These are phyloP conservation scores for Cinclus mexicanus DNA, from an alignment of 2,113 vertebrate species.

Conservation along the genomic window DNA sequence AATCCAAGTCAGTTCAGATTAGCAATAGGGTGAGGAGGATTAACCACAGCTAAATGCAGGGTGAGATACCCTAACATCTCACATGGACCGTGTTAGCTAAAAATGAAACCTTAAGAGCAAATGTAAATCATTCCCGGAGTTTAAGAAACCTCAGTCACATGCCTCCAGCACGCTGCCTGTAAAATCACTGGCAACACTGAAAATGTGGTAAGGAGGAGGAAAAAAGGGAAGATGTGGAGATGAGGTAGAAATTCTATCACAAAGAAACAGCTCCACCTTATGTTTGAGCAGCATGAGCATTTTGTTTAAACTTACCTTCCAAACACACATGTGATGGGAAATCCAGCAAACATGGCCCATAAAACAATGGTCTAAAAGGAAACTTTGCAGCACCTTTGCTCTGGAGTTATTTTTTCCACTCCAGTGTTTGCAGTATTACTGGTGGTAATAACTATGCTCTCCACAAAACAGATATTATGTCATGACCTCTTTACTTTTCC, in stretches of 20 bases:
- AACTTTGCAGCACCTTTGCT: neutral
- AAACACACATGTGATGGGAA: neutral
- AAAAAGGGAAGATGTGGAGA: neutral
- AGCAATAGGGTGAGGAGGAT: neutral
- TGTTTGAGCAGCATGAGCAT: neutral
- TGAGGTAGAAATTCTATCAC: neutral
- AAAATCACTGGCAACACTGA: neutral
- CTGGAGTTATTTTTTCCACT: constrained; percentile 21
- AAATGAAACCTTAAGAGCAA: neutral
- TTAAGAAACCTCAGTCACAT: neutral
- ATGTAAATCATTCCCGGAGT: neutral
- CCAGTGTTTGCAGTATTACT: neutral
- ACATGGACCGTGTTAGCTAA: neutral
- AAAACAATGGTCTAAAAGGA: neutral
- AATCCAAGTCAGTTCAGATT: neutral
- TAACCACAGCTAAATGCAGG: neutral
- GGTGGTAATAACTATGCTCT: constrained; percentile 12
- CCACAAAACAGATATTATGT: constrained; percentile 56
- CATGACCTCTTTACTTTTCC: constrained; percentile 39
- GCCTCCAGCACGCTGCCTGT: neutral
- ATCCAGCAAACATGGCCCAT: neutral
- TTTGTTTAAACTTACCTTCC: neutral
- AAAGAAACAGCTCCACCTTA: constrained; percentile 41
- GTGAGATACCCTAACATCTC: neutral
- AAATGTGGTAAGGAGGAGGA: neutral